These are phyloP conservation scores for Rostratula benghalensis DNA, from an alignment of 2,113 vertebrate genomes.

Conservation along the genomic window DNA sequence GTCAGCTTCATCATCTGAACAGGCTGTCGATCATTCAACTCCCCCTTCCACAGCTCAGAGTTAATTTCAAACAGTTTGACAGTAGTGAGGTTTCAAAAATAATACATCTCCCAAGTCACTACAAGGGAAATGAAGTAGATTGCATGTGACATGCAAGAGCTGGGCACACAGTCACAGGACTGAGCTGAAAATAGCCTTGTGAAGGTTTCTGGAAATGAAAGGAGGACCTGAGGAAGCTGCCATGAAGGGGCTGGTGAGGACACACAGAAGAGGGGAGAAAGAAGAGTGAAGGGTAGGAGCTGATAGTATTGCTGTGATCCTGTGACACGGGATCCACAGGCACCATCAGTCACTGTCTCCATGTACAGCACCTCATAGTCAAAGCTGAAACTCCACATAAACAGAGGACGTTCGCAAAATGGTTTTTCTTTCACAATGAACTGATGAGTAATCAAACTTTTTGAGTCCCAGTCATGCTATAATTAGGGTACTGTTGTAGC, in stretches of 20 bases:
- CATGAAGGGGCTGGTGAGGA: background rate
- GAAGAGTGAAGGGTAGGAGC: background rate
- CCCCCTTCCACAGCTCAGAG: constrained; percentile 14
- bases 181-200: constrained; percentile 1
- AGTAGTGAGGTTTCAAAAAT: constrained; percentile 41
- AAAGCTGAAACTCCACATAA: background rate
- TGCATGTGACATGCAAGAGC: background rate
- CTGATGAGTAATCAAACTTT: background rate
- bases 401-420: background rate
- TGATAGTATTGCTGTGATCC: background rate
- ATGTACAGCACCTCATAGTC: background rate
- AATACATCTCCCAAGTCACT: constrained; percentile 14
- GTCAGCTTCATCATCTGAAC: constrained; percentile 5
- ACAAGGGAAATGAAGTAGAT: constrained; percentile 19
- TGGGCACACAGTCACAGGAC: background rate
- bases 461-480: background rate
- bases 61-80: constrained; percentile 47
- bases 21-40: background rate
- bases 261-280: background rate
- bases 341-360: background rate
- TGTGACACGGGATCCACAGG: background rate
- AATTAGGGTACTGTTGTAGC: background rate
- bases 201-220: background rate
- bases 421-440: background rate
- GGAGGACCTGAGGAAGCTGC: background rate